These are phyloP conservation scores for Amblyopsis rosae DNA, from an alignment of 2,113 vertebrate species.

Conservation along the genomic window DNA sequence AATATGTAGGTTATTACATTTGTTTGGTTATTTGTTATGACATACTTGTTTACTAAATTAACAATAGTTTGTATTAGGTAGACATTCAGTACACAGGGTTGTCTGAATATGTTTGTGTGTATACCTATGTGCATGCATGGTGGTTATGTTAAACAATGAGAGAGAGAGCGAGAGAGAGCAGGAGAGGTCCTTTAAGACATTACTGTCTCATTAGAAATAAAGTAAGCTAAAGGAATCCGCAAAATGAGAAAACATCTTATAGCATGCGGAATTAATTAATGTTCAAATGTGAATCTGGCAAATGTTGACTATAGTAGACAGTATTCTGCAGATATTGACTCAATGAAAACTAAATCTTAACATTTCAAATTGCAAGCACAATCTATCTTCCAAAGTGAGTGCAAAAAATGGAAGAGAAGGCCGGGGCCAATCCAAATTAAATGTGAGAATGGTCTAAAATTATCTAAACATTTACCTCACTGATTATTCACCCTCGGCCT, in stretches of 20 bases:
- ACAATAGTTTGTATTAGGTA: neutral
- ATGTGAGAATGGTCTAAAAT: slow-evolving; percentile 30
- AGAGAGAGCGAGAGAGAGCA: neutral
- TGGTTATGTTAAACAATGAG: neutral
- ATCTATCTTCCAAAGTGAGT: too few relatives aligned
- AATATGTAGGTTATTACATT: neutral
- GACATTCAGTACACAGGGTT: neutral
- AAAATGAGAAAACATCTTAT: neutral
- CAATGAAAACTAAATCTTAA: neutral
- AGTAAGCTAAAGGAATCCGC: slow-evolving; percentile 12
- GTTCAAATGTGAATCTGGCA: neutral
- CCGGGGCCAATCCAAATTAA: slow-evolving; percentile 1
- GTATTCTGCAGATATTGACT: neutral
- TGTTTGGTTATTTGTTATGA: neutral
- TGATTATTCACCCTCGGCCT: slow-evolving; percentile 53
- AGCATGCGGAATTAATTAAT: neutral
- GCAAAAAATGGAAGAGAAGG: too few relatives aligned
- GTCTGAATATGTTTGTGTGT: neutral
- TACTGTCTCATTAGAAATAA: slow-evolving; percentile 26
- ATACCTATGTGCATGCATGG: neutral
- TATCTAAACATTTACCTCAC: slow-evolving; percentile 39
- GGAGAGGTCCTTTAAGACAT: slow-evolving; percentile 9
- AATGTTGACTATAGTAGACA: neutral
- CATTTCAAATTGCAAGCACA: neutral
- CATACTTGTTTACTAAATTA: neutral